Base-by-base conservation (phyloP, 2,113 vertebrate species). In the Manacus vitellinus region DNA sequence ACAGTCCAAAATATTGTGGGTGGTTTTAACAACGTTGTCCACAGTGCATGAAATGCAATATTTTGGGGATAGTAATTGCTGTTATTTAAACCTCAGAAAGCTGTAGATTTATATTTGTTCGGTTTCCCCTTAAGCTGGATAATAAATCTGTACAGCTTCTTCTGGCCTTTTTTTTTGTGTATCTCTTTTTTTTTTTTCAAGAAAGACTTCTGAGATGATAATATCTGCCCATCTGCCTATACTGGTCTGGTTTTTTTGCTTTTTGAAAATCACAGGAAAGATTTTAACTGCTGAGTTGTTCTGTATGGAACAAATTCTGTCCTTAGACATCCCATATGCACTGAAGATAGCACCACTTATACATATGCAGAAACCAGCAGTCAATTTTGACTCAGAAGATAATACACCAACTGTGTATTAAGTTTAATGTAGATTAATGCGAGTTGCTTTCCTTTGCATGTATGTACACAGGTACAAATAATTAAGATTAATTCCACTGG, bases 351-450 rank as follows among this genome's bases (percentile, higher is more conserved):
- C 94, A 95, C 75, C 82, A 61, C 87, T 73, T 94, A 97, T 97
- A 97, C 94, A 96, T 94, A 83, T 76, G 73, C 97, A 97, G 88
- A 96, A 97, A 88, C 94, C 93, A 96, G 98, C 94, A 98, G 98
- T 97, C 97, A 98, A 95, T 98, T 98, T 96, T 98, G 98, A 98
- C 96, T 99, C 98, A 97, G 98, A 98, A 98, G 98, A 97, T 97
- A 96, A 97, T 95, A 95, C 78, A 94, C 67, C 77, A 80, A 96
- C 97, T 97, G 95, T 90, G 80, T 98, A 98, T 98, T 98, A 97
- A 92, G 93, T 98, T 98, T 99, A 99, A 99, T 99, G 98, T 98
- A 98, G 99, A 99, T 99, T 98, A 99, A 99, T 99, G 99, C 14
- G 97, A 97, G 97, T 98, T 98, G 98, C 98, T 98, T 98, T 92